Percentiles rank a stretch among this genome's conserved stretches.
Conservation (phyloP, 2,888 invertebrate genomes). For the Peribatodes rhomboidaria region DNA sequence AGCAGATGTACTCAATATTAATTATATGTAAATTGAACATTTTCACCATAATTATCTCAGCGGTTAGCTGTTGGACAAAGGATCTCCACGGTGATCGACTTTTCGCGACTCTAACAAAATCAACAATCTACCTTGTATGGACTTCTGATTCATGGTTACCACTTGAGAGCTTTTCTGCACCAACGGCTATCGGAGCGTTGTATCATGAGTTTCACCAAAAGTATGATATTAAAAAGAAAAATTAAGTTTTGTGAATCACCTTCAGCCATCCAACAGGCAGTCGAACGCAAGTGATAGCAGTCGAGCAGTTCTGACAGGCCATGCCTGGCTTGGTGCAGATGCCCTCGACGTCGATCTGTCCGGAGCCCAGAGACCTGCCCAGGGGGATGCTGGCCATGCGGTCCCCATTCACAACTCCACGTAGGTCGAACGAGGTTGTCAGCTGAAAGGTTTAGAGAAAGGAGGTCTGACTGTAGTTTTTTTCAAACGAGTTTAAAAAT, state of each 20-base stretch:
- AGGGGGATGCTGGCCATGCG: slow-evolving; percentile 77
- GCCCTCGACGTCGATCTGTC: slow-evolving; percentile 78
- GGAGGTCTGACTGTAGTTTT: not conserved
- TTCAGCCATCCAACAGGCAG: slow-evolving; percentile 77
- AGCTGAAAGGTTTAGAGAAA: slow-evolving; percentile 53
- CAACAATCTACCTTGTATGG: no score
- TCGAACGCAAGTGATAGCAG: slow-evolving; percentile 70
- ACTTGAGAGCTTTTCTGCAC: no score
- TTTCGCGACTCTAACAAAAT: not conserved
- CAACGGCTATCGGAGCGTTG: no score
- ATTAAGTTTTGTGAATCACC: slow-evolving; percentile 64
- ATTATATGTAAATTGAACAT: no score
- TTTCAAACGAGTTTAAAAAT: no score
- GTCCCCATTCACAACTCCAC: slow-evolving; percentile 75
- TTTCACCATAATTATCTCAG: no score
- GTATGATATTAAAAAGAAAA: no score
- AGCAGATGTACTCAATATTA: no score
- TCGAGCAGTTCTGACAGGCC: slow-evolving; percentile 75
- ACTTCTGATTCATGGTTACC: no score
- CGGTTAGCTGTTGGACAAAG: no score
- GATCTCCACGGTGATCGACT: not conserved
- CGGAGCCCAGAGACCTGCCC: slow-evolving; percentile 70
- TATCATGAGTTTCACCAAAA: no score
- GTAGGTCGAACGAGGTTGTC: slow-evolving; percentile 69
- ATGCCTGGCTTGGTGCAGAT: slow-evolving; percentile 70